These are phyloP conservation scores for Neodon shergylaensis DNA, from an alignment of 2,113 vertebrate genomes.

Conservation along the genomic window DNA sequence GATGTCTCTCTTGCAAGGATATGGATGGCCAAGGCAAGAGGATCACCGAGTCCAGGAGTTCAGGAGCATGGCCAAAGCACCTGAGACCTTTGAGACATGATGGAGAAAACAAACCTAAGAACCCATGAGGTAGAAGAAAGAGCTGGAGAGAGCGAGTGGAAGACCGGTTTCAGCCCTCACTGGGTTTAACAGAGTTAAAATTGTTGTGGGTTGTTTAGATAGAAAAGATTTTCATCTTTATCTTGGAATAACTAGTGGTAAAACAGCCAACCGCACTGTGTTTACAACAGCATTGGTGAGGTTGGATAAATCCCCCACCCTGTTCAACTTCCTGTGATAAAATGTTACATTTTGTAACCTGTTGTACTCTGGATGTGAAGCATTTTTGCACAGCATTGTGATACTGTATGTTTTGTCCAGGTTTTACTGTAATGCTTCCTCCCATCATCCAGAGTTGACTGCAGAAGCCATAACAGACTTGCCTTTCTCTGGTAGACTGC, in stretches of 20 bases:
- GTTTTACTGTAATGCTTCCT: conserved; percentile 90
- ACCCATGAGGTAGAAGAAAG: neutral
- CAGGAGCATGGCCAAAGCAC: neutral
- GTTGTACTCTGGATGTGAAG: conserved; percentile 93
- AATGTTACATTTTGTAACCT: conserved; percentile 88
- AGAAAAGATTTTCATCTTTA: neutral
- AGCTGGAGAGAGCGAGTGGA: neutral
- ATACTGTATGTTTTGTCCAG: conserved; percentile 89
- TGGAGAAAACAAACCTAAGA: neutral
- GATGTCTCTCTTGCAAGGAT: neutral
- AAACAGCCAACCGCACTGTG: neutral
- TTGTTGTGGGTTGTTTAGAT: neutral
- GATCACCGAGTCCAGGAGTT: neutral
- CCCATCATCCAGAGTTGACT: conserved; percentile 93
- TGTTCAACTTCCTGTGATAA: neutral
- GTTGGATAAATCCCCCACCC: neutral
- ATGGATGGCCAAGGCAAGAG: neutral
- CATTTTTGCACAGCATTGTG: conserved; percentile 97
- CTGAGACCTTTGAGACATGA: neutral
- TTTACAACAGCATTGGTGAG: neutral
- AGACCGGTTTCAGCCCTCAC: neutral
- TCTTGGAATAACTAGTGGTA: neutral
- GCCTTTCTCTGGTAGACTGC: conserved; percentile 91
- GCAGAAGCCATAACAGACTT: conserved; percentile 92
- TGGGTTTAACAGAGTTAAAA: neutral